Percentiles rank a stretch among this genome's conserved stretches.
Conservation (phyloP, 2,113 vertebrate species). For the Alectura lathami region DNA sequence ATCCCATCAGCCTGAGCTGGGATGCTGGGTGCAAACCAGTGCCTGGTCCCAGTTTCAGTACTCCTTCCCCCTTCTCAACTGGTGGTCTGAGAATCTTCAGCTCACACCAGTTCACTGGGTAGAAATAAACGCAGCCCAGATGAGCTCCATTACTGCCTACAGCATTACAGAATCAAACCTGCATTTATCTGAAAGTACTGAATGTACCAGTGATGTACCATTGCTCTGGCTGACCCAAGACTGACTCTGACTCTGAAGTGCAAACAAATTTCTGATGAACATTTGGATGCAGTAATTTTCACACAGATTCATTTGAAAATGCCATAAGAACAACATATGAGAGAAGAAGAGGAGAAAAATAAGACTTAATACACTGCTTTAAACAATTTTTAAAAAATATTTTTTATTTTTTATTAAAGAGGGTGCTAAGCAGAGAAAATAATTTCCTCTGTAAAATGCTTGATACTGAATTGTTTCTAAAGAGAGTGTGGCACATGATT, state of each 20-base stretch:
- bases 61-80: background rate
- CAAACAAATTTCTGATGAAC: background rate
- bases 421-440: too few species aligned
- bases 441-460: background rate
- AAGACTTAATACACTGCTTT: background rate
- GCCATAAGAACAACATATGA: background rate
- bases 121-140: background rate
- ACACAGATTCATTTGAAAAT: background rate
- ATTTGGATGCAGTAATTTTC: background rate
- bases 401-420: accelerated
- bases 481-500: background rate
- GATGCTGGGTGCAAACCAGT: too few species aligned
- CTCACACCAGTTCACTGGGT: background rate
- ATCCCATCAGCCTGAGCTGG: background rate
- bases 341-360: background rate
- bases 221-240: background rate
- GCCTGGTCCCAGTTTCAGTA: background rate
- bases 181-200: background rate
- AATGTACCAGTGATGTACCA: background rate
- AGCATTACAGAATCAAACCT: background rate
- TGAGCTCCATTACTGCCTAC: background rate
- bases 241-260: background rate
- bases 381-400: background rate
- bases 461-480: background rate
- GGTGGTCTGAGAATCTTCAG: background rate